Conservation (phyloP, 2,797 vertebrate species). For the Chaunax sp. region DNA sequence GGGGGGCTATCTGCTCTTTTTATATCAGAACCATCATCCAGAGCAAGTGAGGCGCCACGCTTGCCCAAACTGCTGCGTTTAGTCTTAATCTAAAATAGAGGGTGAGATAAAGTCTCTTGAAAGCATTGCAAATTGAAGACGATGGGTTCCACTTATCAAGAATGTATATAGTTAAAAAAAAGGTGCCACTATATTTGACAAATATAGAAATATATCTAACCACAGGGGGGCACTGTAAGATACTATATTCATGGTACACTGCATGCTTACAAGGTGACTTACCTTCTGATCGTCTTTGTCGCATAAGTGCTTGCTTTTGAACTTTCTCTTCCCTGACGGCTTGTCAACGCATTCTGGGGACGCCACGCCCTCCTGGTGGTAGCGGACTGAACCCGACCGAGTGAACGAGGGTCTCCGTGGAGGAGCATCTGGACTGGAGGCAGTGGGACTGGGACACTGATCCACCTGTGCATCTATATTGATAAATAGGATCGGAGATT, state of each 20-base stretch:
- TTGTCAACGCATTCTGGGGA: conserved; percentile 88
- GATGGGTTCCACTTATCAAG: conserved; percentile 19
- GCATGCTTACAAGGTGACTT: conserved; percentile 32
- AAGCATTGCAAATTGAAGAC: conserved; percentile 31
- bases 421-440: conserved; percentile 71
- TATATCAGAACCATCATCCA: conserved; percentile 71
- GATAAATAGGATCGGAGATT: conserved; percentile 23
- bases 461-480: conserved; percentile 70
- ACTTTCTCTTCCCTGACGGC: conserved; percentile 97
- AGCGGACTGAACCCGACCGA: conserved; percentile 79
- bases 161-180: conserved; percentile 11
- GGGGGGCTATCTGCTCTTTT: conserved; percentile 83
- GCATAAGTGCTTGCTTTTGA: conserved; percentile 96
- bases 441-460: conserved; percentile 66
- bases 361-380: conserved; percentile 82
- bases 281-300: conserved; percentile 85
- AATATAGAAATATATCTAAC: conserved; percentile 47
- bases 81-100: conserved; percentile 83
- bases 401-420: conserved; percentile 76
- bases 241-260: conserved; percentile 42
- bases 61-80: conserved; percentile 84
- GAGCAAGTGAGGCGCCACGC: conserved; percentile 66
- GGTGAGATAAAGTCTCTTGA: conserved; percentile 37
- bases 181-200: conserved; percentile 36
- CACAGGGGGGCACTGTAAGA: conserved; percentile 83